Conservation (phyloP, 2,888 invertebrate genomes). For the Pseudococcus longispinus region DNA sequence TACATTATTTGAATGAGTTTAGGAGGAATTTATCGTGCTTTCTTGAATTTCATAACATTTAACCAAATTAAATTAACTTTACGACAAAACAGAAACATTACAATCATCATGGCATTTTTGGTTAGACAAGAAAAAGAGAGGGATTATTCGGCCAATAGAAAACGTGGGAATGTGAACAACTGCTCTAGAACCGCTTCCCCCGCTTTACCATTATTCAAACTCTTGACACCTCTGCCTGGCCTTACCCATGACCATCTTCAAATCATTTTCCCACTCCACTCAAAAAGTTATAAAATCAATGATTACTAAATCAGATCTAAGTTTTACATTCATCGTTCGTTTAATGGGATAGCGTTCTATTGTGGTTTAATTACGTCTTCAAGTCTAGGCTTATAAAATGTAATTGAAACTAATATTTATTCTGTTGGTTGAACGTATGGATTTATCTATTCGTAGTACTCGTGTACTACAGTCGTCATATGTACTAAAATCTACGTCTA, state of each 20-base stretch:
- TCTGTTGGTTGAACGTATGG: background rate
- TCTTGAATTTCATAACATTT: constrained; percentile 44
- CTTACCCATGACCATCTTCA: constrained; percentile 51
- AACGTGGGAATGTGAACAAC: constrained; percentile 56
- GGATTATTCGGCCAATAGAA: constrained; percentile 50
- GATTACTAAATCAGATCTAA: constrained; percentile 38
- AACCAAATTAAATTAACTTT: constrained; percentile 46
- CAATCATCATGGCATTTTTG: constrained; percentile 54
- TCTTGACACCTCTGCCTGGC: constrained; percentile 55
- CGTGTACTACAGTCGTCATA: background rate
- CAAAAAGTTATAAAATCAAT: constrained; percentile 45
- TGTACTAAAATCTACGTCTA: background rate
- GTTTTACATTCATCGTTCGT: background rate
- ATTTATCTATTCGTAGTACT: background rate
- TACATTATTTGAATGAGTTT: background rate
- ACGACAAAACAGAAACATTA: constrained; percentile 43
- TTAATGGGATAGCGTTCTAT: background rate
- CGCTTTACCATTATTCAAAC: constrained; percentile 45
- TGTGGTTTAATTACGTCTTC: background rate
- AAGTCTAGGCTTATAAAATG: background rate
- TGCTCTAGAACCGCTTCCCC: constrained; percentile 50
- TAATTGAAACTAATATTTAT: background rate
- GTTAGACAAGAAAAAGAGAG: constrained; percentile 54
- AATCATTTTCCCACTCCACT: constrained; percentile 54
- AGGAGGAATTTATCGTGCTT: background rate